Evolutionary conservation across 2,888 invertebrate species (phyloP).

Genomic region (Caenorhabditis sp.): DNA sequence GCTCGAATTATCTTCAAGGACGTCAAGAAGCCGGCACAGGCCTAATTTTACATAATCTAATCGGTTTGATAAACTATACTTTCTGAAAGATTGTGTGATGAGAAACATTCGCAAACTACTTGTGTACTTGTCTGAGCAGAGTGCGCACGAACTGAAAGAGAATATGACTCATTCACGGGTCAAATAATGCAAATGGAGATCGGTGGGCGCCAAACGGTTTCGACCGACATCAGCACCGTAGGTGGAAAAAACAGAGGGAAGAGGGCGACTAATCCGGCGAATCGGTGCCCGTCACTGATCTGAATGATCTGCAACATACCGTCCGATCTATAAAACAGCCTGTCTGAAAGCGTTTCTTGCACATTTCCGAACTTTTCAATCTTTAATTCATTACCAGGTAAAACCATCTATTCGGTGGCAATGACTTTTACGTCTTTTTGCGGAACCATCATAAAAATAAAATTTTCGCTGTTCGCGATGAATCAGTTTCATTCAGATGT

Average conservation of each 20-base stretch:
- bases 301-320: conserved; percentile 37
- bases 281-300: conserved; percentile 12
- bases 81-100: too few relatives aligned
- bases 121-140: too few relatives aligned
- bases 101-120: too few relatives aligned
- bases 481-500: conserved; percentile 30
- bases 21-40: too few relatives aligned
- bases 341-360: conserved; percentile 2
- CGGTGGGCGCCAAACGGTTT: conserved; percentile 26
- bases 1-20: too few relatives aligned
- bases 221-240: conserved; percentile 37
- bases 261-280: conserved; percentile 28
- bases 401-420: background rate
- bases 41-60: too few relatives aligned
- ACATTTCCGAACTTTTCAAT: background rate
- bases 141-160: background rate
- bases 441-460: conserved; percentile 8
- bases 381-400: background rate
- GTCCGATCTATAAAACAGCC: conserved; percentile 31
- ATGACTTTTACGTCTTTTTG: background rate
- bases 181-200: conserved; percentile 27
- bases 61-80: too few relatives aligned
- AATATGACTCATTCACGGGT: conserved; percentile 8
- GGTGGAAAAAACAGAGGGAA: conserved; percentile 16
- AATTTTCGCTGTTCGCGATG: background rate